A percentile compares a stretch with the other conserved stretches of the same genome.
Evolutionary conservation across 1,140 invertebrate genomes (phyloP).

Genomic region (Pygmarrhopalites habei): DNA sequence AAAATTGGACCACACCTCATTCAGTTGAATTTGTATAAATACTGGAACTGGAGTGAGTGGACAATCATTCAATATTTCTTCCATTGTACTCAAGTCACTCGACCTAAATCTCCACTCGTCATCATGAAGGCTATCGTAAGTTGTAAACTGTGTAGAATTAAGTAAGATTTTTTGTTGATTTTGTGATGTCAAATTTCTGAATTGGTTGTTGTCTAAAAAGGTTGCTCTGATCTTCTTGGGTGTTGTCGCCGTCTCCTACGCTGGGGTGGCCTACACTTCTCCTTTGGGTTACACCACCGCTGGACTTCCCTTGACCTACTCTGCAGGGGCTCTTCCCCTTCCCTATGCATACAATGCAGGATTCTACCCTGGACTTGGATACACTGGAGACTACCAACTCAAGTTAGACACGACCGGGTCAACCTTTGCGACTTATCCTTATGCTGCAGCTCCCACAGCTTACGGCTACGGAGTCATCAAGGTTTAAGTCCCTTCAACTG

Average conservation of each 20-base stretch:
- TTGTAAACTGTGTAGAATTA: neutral
- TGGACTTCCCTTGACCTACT: neutral
- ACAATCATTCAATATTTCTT: too few relatives aligned
- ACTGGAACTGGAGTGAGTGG: too few relatives aligned
- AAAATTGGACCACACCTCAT: too few relatives aligned
- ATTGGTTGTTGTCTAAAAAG: neutral
- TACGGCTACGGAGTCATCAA: constrained; percentile 30
- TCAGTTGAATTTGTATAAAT: too few relatives aligned
- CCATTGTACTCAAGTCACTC: too few relatives aligned
- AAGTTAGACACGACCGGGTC: constrained; percentile 26
- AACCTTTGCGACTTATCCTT: constrained; percentile 25
- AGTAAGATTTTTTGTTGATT: neutral
- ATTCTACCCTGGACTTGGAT: neutral
- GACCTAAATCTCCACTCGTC: too few relatives aligned
- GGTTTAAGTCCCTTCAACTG: too few relatives aligned
- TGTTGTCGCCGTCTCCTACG: constrained; percentile 17
- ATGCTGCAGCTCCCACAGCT: constrained; percentile 27
- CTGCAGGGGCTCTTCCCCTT: neutral
- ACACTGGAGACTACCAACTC: constrained; percentile 27
- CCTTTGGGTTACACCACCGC: too few relatives aligned
- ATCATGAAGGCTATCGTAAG: constrained; percentile 26
- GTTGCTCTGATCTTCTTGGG: constrained; percentile 23
- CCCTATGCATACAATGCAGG: constrained; percentile 9
- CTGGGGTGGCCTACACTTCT: constrained; percentile 12
- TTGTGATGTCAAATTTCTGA: constrained; percentile 4